Evolutionary conservation across 2,797 vertebrate genomes (phyloP).

Genomic region (Mus minutoides): DNA sequence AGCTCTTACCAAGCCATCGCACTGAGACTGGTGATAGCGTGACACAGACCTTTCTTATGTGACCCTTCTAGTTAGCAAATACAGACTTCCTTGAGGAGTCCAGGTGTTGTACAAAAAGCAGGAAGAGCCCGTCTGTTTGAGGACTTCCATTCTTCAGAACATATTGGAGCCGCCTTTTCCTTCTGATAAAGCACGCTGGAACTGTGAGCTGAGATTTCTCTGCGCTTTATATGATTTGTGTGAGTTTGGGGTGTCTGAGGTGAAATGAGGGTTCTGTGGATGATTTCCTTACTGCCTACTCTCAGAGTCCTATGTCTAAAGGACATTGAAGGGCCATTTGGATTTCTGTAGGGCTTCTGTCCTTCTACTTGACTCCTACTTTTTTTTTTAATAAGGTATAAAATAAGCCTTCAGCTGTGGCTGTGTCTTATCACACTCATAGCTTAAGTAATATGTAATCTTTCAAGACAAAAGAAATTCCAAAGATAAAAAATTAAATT

Average conservation of each 20-base stretch:
- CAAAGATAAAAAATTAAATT: constrained; percentile 40
- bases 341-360: background rate
- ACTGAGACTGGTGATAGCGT: background rate
- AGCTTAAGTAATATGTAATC: background rate
- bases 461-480: constrained; percentile 55
- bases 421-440: background rate
- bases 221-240: background rate
- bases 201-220: background rate
- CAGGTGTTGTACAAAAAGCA: background rate
- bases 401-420: background rate
- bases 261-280: background rate
- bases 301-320: background rate
- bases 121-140: background rate
- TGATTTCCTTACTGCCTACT: background rate
- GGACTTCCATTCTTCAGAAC: background rate
- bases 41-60: accelerated
- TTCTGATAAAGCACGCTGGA: background rate
- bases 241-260: background rate
- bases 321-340: constrained; percentile 17
- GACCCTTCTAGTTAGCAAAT: background rate
- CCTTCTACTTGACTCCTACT: background rate
- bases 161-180: background rate
- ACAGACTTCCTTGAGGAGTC: background rate
- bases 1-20: background rate
- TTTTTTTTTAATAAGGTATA: background rate